Percentiles rank a stretch among this genome's conserved stretches.
Evolutionary conservation across 92 coral and sea anemone species (phyloP).

Genomic region (Parazoanthus swiftii): DNA sequence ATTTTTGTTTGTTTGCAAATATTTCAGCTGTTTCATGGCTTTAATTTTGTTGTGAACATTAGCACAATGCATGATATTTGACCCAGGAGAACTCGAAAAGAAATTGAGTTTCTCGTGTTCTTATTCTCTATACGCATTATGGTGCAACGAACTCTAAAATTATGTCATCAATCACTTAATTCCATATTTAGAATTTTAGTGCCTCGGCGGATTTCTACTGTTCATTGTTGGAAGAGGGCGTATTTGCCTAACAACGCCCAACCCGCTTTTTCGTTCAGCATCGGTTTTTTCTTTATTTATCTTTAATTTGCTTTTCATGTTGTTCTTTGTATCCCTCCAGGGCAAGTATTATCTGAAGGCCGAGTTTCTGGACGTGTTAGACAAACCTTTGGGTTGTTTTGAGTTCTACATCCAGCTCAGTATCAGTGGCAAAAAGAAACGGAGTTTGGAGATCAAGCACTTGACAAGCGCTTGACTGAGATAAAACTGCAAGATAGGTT

Average conservation of each 20-base stretch:
- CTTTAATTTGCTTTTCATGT: neutral
- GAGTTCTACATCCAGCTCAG: conserved; percentile 47
- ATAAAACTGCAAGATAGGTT: neutral
- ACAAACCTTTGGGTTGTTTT: conserved; percentile 53
- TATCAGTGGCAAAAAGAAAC: conserved; percentile 40
- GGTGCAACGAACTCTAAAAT: too few species aligned
- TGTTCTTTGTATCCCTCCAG: conserved; percentile 17
- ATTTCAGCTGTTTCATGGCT: too few species aligned
- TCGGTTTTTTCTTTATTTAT: neutral
- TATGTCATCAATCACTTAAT: too few species aligned
- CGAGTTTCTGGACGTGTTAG: conserved; percentile 59
- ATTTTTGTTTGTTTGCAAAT: too few species aligned
- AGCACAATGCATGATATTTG: too few species aligned
- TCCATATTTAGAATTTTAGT: neutral
- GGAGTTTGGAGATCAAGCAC: neutral
- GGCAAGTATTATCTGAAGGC: conserved; percentile 62
- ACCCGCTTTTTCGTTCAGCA: neutral
- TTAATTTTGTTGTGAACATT: too few species aligned
- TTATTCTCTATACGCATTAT: too few species aligned
- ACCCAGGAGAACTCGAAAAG: too few species aligned
- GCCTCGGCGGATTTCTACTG: neutral
- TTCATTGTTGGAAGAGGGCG: neutral
- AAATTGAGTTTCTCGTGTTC: too few species aligned
- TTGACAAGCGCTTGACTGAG: neutral
- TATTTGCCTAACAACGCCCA: too few species aligned